Base-by-base conservation (phyloP, 2,888 invertebrate species). In the Panorpa germanica region DNA sequence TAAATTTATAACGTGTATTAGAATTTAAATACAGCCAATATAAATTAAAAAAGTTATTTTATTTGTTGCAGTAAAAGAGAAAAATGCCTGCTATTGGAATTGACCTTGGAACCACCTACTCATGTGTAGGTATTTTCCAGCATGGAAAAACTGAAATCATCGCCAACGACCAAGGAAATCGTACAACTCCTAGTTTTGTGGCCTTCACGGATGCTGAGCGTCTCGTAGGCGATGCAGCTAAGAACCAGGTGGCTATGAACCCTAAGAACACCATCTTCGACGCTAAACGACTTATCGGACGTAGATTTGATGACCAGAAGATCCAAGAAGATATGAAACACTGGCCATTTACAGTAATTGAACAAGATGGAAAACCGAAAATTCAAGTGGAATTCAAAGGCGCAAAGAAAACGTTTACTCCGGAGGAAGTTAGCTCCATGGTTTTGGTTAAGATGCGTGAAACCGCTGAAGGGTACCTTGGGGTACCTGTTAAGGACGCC, bases 21-120 rank as follows among this genome's bases (percentile, higher is more conserved):
- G n/a, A n/a, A n/a, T n/a, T n/a, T n/a, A n/a, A n/a, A n/a, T n/a
- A n/a, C n/a, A n/a, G n/a, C n/a, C n/a, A n/a, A n/a, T n/a, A n/a
- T n/a, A n/a, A n/a, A n/a, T n/a, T n/a, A n/a, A n/a, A n/a, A n/a
- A n/a, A n/a, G n/a, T n/a, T n/a, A n/a, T n/a, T n/a, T n/a, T n/a
- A n/a, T n/a, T n/a, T n/a, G n/a, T n/a, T n/a, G n/a, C n/a, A n/a
- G n/a, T n/a, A 40, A 34, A 57, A 57, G 57, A 48, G 45, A 14
- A 60, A 56, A 46, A 48, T 57, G 47, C 63, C 70, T 43, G 70
- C 74, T 32, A 65, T 82, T 40, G 82, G 82, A 39, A 83, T 85
- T 49, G 85, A 86, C 55, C 60, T 83, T 43, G 83, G 83, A 31
- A 85, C 83, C 30, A 85, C 81, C 9, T 86, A 74, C 55, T 83